Conservation (phyloP, 2,888 invertebrate species). For the Portevinia maculata region DNA sequence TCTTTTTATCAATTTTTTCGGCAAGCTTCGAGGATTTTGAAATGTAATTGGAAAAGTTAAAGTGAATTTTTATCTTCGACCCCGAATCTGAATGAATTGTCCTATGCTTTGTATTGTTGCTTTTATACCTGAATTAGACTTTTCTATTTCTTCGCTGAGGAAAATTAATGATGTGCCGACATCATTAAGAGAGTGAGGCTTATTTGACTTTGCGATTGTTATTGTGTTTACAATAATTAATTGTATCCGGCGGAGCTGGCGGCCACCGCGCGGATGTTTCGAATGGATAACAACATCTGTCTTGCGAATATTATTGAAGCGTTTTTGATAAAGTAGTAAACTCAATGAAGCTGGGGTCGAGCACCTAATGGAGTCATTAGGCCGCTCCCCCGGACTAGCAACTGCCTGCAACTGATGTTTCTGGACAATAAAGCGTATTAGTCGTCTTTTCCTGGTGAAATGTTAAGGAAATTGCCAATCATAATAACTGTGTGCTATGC, state of each 20-base stretch:
- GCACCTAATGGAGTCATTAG: constrained; percentile 66
- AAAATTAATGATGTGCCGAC: constrained; percentile 67
- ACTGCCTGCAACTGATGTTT: constrained; percentile 53
- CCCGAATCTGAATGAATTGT: constrained; percentile 9
- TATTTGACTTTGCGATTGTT: constrained; percentile 54
- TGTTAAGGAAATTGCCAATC: constrained; percentile 50
- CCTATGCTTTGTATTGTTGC: not conserved
- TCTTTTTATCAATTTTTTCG: constrained; percentile 53
- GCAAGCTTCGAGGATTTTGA: constrained; percentile 54
- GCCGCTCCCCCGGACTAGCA: not conserved
- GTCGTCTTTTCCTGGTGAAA: constrained; percentile 13
- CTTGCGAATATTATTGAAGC: constrained; percentile 54
- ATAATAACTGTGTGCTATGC: constrained; percentile 64
- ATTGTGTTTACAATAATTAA: constrained; percentile 71
- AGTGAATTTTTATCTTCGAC: constrained; percentile 74
- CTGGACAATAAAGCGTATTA: constrained; percentile 66
- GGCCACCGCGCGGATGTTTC: not conserved
- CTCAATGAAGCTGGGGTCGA: constrained; percentile 64
- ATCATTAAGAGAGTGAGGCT: constrained; percentile 51
- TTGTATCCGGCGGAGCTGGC: constrained; percentile 43
- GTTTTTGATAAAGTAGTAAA: constrained; percentile 71
- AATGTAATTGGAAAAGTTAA: constrained; percentile 75
- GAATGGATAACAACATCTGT: constrained; percentile 47
- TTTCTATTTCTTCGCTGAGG: not conserved
- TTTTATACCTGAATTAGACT: constrained; percentile 23